phyloP scores from a whole-genome alignment of 1,140 invertebrate species.

The Heliconius congener region DNA sequence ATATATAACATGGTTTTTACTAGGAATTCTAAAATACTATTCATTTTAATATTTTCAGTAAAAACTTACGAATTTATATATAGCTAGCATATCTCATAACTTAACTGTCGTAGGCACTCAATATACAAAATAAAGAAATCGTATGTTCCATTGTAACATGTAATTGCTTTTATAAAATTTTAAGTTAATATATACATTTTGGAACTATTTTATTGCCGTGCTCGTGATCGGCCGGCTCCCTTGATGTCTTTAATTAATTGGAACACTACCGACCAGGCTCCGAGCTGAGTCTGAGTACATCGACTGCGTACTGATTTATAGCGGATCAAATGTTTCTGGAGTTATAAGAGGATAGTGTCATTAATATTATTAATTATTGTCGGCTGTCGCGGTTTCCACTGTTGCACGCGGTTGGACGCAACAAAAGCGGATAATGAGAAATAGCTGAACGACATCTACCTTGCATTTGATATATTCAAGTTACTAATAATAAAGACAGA shows the following conservation, averaged over 20 bases:
- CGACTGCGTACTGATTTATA: constrained; percentile 61
- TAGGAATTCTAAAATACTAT: background rate
- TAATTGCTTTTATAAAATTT: constrained; percentile 11
- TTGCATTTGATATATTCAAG: constrained; percentile 35
- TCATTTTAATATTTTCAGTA: background rate
- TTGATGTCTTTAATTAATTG: constrained; percentile 72
- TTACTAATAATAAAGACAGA: constrained; percentile 31
- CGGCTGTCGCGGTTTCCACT: constrained; percentile 45
- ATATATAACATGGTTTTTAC: too few relatives aligned
- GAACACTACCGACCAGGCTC: constrained; percentile 51
- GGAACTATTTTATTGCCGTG: constrained; percentile 34
- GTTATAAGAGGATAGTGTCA: constrained; percentile 49
- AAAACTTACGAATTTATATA: background rate
- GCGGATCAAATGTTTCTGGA: constrained; percentile 53
- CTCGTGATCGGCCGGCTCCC: constrained; percentile 53
- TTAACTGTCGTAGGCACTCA: background rate
- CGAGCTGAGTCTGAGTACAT: constrained; percentile 31
- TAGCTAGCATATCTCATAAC: too few relatives aligned
- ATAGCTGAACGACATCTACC: constrained; percentile 39
- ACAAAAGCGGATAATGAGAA: constrained; percentile 42
- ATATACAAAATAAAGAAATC: background rate
- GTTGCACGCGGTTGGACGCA: constrained; percentile 28
- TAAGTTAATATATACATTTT: constrained; percentile 12
- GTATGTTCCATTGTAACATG: background rate
- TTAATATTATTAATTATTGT: constrained; percentile 64